These are phyloP conservation scores for Argyresthia albistria DNA, from an alignment of 2,888 invertebrate species.

Conservation along the genomic window DNA sequence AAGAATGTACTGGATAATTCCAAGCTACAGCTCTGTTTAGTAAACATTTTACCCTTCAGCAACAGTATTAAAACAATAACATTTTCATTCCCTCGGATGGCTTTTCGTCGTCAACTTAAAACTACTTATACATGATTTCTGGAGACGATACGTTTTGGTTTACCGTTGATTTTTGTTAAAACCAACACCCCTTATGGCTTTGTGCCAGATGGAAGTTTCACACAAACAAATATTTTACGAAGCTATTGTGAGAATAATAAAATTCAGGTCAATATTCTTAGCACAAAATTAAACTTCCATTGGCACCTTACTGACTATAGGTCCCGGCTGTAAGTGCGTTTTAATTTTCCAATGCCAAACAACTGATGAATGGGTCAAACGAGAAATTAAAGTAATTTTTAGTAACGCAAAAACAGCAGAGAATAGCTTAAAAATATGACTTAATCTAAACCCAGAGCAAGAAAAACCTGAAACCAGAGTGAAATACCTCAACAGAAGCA, in stretches of 20 bases:
- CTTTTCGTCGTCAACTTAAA: constrained; percentile 35
- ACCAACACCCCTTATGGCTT: constrained; percentile 72
- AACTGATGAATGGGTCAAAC: background rate
- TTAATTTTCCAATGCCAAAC: constrained; percentile 10
- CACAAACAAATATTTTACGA: constrained; percentile 16
- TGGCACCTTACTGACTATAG: constrained; percentile 55
- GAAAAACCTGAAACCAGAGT: background rate
- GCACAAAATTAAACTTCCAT: constrained; percentile 50
- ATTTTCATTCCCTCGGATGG: constrained; percentile 41
- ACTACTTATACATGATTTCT: constrained; percentile 43
- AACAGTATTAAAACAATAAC: constrained; percentile 55
- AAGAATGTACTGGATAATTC: constrained; percentile 50
- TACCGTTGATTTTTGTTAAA: constrained; percentile 52
- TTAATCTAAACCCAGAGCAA: constrained; percentile 8
- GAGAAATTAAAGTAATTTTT: background rate
- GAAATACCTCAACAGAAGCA: constrained; percentile 1
- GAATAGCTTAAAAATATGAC: constrained; percentile 12
- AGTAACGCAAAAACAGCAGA: constrained; percentile 20
- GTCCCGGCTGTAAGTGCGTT: constrained; percentile 40
- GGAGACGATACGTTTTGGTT: constrained; percentile 67
- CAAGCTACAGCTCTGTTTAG: constrained; percentile 52
- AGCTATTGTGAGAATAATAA: background rate
- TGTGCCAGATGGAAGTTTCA: constrained; percentile 64
- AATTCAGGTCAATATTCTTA: background rate
- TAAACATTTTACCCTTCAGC: constrained; percentile 54